phyloP scores from a whole-genome alignment of 2,888 invertebrate species.

The Chrysodeixis includens region DNA sequence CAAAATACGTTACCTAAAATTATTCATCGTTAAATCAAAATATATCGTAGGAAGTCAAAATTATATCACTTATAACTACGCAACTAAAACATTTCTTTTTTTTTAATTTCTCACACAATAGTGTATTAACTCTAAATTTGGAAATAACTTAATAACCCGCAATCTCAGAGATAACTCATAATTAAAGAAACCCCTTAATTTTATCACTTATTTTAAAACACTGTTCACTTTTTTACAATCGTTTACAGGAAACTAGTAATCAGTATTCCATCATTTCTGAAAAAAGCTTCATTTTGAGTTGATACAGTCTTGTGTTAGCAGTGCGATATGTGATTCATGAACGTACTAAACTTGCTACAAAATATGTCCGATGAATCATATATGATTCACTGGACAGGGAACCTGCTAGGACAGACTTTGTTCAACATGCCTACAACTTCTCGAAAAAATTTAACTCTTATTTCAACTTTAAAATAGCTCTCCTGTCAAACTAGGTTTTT shows the following conservation, averaged over 20 bases:
- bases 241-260: conserved; percentile 8
- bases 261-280: conserved; percentile 2
- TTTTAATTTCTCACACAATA: not conserved
- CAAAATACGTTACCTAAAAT: conserved; percentile 11
- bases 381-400: too few relatives aligned
- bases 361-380: too few relatives aligned
- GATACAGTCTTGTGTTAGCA: too few relatives aligned
- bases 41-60: conserved; percentile 8
- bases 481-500: too few relatives aligned
- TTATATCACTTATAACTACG: not conserved
- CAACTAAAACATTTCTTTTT: too few relatives aligned
- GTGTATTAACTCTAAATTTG: conserved; percentile 8
- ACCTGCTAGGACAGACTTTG: too few relatives aligned
- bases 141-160: conserved; percentile 15
- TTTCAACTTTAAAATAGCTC: too few relatives aligned
- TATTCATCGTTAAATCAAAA: conserved; percentile 1
- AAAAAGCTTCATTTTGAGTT: too few relatives aligned
- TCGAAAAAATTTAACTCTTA: too few relatives aligned
- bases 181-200: conserved; percentile 10
- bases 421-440: too few relatives aligned
- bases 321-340: too few relatives aligned
- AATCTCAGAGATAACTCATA: conserved; percentile 12
- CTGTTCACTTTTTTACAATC: conserved; percentile 13
- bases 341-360: too few relatives aligned
- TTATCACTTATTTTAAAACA: conserved; percentile 7